Conservation (phyloP, 2,888 invertebrate genomes). For the Nemoura dubitans region DNA sequence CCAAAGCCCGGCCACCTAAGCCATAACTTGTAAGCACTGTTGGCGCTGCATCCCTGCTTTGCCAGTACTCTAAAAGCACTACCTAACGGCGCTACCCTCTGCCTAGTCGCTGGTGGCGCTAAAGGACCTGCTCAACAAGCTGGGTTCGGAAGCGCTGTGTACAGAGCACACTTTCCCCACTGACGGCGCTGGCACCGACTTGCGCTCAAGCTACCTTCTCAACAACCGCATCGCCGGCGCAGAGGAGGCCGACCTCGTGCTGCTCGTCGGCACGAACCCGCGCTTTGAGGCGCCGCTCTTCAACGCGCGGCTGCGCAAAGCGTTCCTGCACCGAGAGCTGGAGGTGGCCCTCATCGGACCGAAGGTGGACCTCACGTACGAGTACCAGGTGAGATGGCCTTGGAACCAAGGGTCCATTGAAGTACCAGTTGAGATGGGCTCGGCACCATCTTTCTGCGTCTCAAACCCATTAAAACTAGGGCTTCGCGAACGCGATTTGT, state of each 20-base stretch:
- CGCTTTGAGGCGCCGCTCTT: conserved; percentile 96
- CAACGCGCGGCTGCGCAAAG: conserved; percentile 94
- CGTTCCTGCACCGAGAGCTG: conserved; percentile 93
- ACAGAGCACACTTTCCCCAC: conserved; percentile 93
- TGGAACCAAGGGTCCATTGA: too few species aligned
- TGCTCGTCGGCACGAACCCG: conserved; percentile 96
- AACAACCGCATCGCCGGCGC: conserved; percentile 90
- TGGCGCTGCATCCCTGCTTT: too few species aligned
- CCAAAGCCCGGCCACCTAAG: too few species aligned
- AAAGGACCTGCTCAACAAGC: conserved; percentile 89
- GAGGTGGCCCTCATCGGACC: conserved; percentile 88
- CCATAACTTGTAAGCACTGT: too few species aligned
- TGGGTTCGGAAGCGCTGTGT: conserved; percentile 86
- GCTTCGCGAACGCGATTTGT: too few species aligned
- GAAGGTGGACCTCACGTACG: conserved; percentile 90
- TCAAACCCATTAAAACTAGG: too few species aligned
- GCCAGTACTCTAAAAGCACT: too few species aligned
- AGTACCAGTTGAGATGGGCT: too few species aligned
- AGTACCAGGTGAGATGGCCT: conserved; percentile 72
- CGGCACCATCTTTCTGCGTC: too few species aligned
- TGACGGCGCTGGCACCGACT: conserved; percentile 81
- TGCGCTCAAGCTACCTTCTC: conserved; percentile 90
- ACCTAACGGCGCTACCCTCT: too few species aligned
- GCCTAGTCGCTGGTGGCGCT: conserved; percentile 77
- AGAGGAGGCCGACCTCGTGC: conserved; percentile 92